Conservation (phyloP, 1,140 invertebrate species). For the Drosophila serrata region DNA sequence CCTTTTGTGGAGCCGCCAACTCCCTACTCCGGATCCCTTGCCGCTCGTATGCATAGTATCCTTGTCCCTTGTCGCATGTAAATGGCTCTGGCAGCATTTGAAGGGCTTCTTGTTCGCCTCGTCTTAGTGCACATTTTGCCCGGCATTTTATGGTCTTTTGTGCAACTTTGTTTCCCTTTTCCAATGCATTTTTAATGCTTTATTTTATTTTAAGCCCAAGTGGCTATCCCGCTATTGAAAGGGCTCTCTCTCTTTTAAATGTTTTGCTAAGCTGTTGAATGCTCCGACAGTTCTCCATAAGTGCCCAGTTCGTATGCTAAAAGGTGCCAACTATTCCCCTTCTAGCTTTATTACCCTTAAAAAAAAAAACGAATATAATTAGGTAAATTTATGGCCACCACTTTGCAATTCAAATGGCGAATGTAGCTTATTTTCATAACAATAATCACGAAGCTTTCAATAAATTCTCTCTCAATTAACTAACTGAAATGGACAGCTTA, state of each 20-base stretch:
- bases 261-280: conserved; percentile 5
- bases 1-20: conserved; percentile 11
- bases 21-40: conserved; percentile 6
- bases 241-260: background rate
- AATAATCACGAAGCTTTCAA: conserved; percentile 5
- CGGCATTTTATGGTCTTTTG: conserved; percentile 42
- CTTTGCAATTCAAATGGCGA: conserved; percentile 7
- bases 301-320: background rate
- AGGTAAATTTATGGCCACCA: conserved; percentile 1
- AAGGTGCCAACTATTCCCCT: background rate
- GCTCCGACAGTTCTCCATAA: background rate
- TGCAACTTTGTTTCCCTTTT: conserved; percentile 32
- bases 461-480: conserved; percentile 13
- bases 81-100: conserved; percentile 37
- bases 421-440: conserved; percentile 18
- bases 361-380: background rate
- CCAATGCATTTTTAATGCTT: conserved; percentile 55
- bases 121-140: conserved; percentile 25
- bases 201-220: conserved; percentile 24
- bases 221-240: background rate
- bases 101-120: conserved; percentile 26
- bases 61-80: conserved; percentile 13
- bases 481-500: conserved; percentile 23
- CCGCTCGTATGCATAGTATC: background rate
- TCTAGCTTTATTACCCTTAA: background rate